These are phyloP conservation scores for Ornithoptera priamus DNA, from an alignment of 2,888 invertebrate genomes.

Conservation along the genomic window DNA sequence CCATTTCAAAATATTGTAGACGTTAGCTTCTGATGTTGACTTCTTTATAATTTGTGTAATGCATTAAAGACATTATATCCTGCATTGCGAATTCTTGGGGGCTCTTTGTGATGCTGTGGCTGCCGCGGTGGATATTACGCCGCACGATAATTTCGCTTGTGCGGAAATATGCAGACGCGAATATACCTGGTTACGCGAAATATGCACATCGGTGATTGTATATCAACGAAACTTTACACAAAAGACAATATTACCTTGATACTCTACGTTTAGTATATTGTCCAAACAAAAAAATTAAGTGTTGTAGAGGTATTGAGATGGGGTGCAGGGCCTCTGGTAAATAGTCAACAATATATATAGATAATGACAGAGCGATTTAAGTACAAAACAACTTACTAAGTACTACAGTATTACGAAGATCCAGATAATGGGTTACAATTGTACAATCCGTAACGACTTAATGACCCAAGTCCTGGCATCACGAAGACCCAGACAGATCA, in stretches of 20 bases:
- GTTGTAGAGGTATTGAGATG: too few species aligned
- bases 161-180: conserved; percentile 21
- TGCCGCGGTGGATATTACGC: conserved; percentile 8
- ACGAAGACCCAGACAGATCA: too few species aligned
- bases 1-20: not conserved
- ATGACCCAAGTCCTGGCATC: too few species aligned
- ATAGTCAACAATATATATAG: too few species aligned
- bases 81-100: conserved; percentile 18
- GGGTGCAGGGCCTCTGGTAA: too few species aligned
- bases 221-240: not conserved
- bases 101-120: conserved; percentile 22
- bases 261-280: not conserved
- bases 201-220: conserved; percentile 1
- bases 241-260: not conserved
- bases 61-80: conserved; percentile 18
- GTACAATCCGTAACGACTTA: too few species aligned
- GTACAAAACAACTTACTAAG: too few species aligned
- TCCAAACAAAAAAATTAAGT: not conserved
- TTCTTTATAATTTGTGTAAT: conserved; percentile 18
- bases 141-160: conserved; percentile 16
- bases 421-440: too few species aligned
- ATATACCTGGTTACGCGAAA: conserved; percentile 7
- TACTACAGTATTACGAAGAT: too few species aligned
- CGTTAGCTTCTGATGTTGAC: not conserved
- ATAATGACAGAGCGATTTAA: too few species aligned